Percentiles rank a stretch among this genome's conserved stretches.
Conservation (phyloP, 2,888 invertebrate species). For the Urechis unicinctus region DNA sequence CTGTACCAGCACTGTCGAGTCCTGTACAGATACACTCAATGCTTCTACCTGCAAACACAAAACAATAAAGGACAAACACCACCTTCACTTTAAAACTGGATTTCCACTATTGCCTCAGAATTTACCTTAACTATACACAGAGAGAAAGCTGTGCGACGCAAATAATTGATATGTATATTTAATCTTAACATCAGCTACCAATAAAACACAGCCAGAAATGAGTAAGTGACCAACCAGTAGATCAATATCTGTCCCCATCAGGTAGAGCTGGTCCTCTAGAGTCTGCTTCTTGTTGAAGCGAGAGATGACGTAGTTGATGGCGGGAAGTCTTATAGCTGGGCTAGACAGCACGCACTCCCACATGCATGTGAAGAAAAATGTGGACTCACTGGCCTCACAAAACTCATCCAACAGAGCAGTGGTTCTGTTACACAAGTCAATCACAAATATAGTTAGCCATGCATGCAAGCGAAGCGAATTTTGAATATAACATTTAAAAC, state of each 20-base stretch:
- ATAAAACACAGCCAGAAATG: neutral
- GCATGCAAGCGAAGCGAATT: neutral
- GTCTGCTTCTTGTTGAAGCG: slow-evolving; percentile 73
- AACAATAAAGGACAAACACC: no score
- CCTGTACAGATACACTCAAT: slow-evolving; percentile 72
- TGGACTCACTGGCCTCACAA: slow-evolving; percentile 68
- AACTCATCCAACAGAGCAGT: slow-evolving; percentile 61
- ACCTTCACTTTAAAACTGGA: no score
- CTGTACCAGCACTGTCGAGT: slow-evolving; percentile 75
- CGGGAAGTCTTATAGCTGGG: slow-evolving; percentile 73
- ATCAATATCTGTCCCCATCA: slow-evolving; percentile 78
- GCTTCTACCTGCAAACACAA: slow-evolving; percentile 71
- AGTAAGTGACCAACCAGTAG: slow-evolving; percentile 61
- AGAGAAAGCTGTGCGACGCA: no score
- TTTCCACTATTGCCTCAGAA: no score
- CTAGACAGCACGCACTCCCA: slow-evolving; percentile 82
- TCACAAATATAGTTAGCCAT: no score
- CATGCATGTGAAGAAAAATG: slow-evolving; percentile 77
- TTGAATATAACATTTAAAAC: neutral
- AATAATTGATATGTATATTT: no score
- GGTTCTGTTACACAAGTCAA: slow-evolving; percentile 11
- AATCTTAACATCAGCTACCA: neutral
- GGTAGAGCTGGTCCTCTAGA: slow-evolving; percentile 73
- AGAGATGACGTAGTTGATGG: slow-evolving; percentile 70
- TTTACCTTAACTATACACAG: no score